A percentile compares a stretch with the other conserved stretches of the same genome.
Evolutionary conservation across 2,797 vertebrate genomes (phyloP).

Genomic region (Lithobates pipiens): DNA sequence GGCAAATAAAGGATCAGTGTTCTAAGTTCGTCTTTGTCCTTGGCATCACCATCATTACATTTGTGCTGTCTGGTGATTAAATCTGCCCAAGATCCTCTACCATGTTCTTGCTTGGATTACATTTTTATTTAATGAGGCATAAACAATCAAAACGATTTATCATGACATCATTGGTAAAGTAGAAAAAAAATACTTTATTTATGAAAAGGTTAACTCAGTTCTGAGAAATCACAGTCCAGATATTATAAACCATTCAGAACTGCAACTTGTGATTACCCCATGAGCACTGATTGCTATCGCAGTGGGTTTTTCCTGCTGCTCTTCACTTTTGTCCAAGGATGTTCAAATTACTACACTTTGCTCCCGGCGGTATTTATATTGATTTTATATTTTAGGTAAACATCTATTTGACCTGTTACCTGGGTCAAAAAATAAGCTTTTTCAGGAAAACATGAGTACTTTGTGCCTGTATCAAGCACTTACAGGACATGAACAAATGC

Average conservation of each 20-base stretch:
- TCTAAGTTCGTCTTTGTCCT: too few relatives aligned
- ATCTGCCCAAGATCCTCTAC: too few relatives aligned
- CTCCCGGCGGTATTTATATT: not conserved
- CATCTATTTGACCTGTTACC: constrained; percentile 11
- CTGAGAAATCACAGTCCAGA: not conserved
- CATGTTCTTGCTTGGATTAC: too few relatives aligned
- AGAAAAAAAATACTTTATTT: too few relatives aligned
- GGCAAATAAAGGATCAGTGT: too few relatives aligned
- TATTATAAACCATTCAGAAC: not conserved
- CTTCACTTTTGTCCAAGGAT: not conserved
- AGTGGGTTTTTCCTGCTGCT: not conserved
- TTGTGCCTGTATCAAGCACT: not conserved
- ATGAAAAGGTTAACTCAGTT: not conserved
- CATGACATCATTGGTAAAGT: too few relatives aligned
- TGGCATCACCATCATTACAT: too few relatives aligned
- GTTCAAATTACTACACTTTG: constrained; percentile 15
- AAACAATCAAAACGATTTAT: too few relatives aligned
- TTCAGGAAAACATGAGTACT: constrained; percentile 14
- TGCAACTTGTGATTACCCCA: not conserved
- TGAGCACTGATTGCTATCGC: not conserved
- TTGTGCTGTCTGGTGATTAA: too few relatives aligned
- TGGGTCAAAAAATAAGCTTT: constrained; percentile 6
- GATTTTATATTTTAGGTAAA: constrained; percentile 9
- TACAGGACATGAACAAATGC: too few relatives aligned
- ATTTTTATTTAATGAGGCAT: too few relatives aligned